Evolutionary conservation across 2,113 vertebrate species (phyloP), one percentile per base, ranked within the genome.

Genomic region (Chaenogobius annularis): DNA sequence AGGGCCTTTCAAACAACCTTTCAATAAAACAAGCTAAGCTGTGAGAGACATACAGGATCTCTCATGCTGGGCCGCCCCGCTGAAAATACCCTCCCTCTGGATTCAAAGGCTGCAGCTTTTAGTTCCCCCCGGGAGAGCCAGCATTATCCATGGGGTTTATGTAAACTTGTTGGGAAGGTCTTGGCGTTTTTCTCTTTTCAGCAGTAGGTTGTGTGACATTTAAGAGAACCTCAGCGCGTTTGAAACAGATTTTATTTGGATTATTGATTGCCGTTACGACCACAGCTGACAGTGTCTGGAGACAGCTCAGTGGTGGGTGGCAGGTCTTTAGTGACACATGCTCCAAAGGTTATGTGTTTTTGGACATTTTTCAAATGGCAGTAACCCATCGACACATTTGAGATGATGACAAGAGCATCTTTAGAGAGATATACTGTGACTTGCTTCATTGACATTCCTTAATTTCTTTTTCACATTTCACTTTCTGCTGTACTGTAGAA

Each of bases 11-110:
- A 88, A 90, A 89, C 84, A 86, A 83, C 88, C 88, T 91, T 93
- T 93, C 84, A 90, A 90, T 93, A 92, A 92, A 92, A 90, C 85
- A 89, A 88, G 84, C 89, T 91, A 86, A 90, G 89, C 88, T 94
- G 91, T 85, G 90, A 85, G 87, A 92, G 85, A 90, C 87, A 87
- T 90, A 79, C 85, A 89, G 92, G 87, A 91, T 90, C 91, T 91
- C 82, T 82, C 88, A 73, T 83, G 89, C 88, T 86, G 87, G 62
- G 89, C 82, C 71, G 83, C 85, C 84, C 89, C 70, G 82, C 85
- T 86, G 81, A 88, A 91, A 89, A 88, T 83, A 89, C 78, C 82
- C 89, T 83, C 87, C 91, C 89, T 89, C 90, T 88, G 83, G 87
- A 89, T 93, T 92, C 90, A 93, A 92, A 93, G 90, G 89, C 74